Evolutionary conservation across 2,113 vertebrate genomes (phyloP).

Genomic region (Ceyx margarethae): DNA sequence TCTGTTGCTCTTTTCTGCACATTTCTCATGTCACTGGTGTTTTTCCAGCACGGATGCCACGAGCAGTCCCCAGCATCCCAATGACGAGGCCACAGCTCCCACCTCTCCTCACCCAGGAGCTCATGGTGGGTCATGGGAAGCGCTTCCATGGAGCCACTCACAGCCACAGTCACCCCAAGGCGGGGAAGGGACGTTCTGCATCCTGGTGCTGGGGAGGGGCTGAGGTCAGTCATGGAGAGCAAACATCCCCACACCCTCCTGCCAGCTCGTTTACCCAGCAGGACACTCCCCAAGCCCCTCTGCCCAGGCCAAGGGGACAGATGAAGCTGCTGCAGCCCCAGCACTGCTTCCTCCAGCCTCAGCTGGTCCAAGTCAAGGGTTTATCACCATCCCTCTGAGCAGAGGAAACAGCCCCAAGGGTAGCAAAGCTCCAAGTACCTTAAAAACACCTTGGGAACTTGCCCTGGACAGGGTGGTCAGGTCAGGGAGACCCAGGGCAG

Average conservation of each 20-base stretch:
- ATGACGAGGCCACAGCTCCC: accelerated
- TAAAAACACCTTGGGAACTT: not conserved
- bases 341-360: accelerated
- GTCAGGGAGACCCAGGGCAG: not conserved
- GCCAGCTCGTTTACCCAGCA: accelerated
- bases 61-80: accelerated
- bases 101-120: not conserved
- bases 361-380: not conserved
- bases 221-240: not conserved
- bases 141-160: accelerated
- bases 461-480: not conserved
- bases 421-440: not conserved
- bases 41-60: not conserved
- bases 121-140: accelerated
- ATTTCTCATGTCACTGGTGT: not conserved
- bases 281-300: not conserved
- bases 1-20: not conserved
- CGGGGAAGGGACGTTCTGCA: not conserved
- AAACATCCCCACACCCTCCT: accelerated
- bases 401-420: accelerated
- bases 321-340: not conserved
- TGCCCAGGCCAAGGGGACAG: not conserved
- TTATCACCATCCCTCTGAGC: not conserved
- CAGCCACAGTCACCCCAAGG: accelerated
- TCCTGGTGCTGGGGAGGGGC: not conserved